Evolutionary conservation across 1,140 invertebrate genomes (phyloP), one percentile per base, ranked within the genome.

Genomic region (Lepidostoma basale): DNA sequence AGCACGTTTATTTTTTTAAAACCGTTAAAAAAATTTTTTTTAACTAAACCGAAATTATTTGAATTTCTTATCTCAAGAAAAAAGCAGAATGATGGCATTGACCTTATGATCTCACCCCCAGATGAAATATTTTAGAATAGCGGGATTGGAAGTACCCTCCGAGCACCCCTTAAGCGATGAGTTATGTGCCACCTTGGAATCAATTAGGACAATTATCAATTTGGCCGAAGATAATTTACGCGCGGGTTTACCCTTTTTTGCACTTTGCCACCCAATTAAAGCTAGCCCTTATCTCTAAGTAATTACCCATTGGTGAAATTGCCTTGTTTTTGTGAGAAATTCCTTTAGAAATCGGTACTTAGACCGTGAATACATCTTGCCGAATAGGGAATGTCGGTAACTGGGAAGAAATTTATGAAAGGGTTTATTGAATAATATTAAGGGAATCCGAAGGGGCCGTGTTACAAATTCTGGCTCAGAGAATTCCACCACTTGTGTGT

Each of bases 151-250:
- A n/a, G n/a, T n/a, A n/a, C n/a, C n/a, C n/a, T n/a, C n/a, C n/a
- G n/a, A n/a, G n/a, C n/a, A n/a, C n/a, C n/a, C n/a, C 45, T 49
- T 49, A 23, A 23, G 9, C 18, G 9, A 0, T 14, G 49, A 54
- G 26, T 54, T 54, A 54, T 54, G 49, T 30, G 20, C 30, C 49
- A 54, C 49, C 49, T 54, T 54, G 25, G 26, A 54, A 30, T 54
- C 49, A 54, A 54, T 54, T 54, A 28, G 49, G 14, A 54, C 49
- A 54, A 54, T 54, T 54, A 54, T 54, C 49, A 54, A 54, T 54
- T 54, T 54, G 14, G 23, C 23, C 49, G 30, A 54, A 54, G 49
- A 54, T 54, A 54, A 54, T 54, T 54, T 28, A 28, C 23, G 26
- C 30, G 28, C 16, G 49, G 49, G 49, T 28, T 54, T 28, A 30